Percentiles rank a stretch among this genome's conserved stretches.
phyloP scores from a whole-genome alignment of 2,888 invertebrate species.

The Timandra comae region DNA sequence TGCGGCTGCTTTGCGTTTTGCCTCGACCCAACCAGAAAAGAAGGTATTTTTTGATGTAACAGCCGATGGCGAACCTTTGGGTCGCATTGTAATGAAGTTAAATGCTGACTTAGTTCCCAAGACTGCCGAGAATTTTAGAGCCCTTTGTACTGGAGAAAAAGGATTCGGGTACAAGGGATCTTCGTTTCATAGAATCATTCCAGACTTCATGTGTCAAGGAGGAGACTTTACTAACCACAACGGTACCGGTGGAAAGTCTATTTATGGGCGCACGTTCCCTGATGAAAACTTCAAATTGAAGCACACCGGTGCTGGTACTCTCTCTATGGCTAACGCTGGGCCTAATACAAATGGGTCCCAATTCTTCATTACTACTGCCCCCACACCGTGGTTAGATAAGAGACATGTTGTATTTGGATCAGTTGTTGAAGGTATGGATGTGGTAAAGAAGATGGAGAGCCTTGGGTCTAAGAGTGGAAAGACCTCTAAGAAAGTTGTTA shows the following conservation, averaged over 20 bases:
- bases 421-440: constrained; percentile 94
- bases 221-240: constrained; percentile 96
- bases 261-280: constrained; percentile 94
- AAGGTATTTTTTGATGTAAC: constrained; percentile 92
- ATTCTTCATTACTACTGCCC: constrained; percentile 96
- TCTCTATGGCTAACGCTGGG: constrained; percentile 98
- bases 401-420: constrained; percentile 97
- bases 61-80: constrained; percentile 86
- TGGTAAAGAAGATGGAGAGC: constrained; percentile 90
- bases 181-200: constrained; percentile 93
- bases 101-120: constrained; percentile 92
- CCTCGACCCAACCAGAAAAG: constrained; percentile 57
- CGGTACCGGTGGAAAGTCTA: constrained; percentile 96
- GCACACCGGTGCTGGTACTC: constrained; percentile 91
- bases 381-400: constrained; percentile 95
- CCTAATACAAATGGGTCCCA: constrained; percentile 97
- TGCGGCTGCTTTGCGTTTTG: constrained; percentile 56
- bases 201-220: constrained; percentile 97
- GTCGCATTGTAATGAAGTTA: constrained; percentile 92
- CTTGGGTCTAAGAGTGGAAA: constrained; percentile 90
- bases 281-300: constrained; percentile 97
- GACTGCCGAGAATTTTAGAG: constrained; percentile 96
- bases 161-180: constrained; percentile 91
- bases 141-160: constrained; percentile 82
- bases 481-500: constrained; percentile 86